Base-by-base conservation (phyloP, 2,113 vertebrate genomes). In the Caracal caracal region DNA sequence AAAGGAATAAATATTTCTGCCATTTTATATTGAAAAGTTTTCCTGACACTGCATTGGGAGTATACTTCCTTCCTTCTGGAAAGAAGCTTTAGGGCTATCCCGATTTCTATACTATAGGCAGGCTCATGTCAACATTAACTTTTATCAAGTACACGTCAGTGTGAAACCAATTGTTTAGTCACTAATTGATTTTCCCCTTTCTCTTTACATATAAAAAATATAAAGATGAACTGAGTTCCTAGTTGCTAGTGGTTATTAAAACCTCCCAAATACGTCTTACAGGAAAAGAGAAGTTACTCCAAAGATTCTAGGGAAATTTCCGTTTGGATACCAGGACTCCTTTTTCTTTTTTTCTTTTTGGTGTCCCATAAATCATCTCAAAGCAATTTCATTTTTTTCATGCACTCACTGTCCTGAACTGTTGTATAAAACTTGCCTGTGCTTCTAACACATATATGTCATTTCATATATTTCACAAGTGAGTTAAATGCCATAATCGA, bases 261-360 rank as follows among this genome's bases (percentile, higher is more conserved):
- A 90, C 5, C 4, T 47, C 1, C 6, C 47, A 11, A 94, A 83
- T 30, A 35, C 2, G 92, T 92, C 94, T 85, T 66, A 33, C 85
- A 88, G 95, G 70, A 84, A 92, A 92, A 85, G 12, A 82, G n/a
- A 85, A 97, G 35, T 84, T 49, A 95, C 94, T 66, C 43, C 19
- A 20, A 59, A 66, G 33, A 86, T 76, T 65, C 56, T 85, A 43
- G 24, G 81, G 70, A 96, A 90, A 89, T 90, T 97, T 96, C n/a
- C 35, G n/a, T 81, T 94, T 79, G 40, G 78, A 84, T 26, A 83
- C 8, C 5, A 83, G 43, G 30, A 94, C 17, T 90, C 33, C 20
- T 11, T 71, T 81, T 80, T 19, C 9, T 61, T 9, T 24, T 59
- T 63, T 26, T 47, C 47, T 30, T 73, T 83, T 86, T 79, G 56